A percentile compares a stretch with the other conserved stretches of the same genome.
phyloP scores from a whole-genome alignment of 2,888 invertebrate genomes.

The Drosophila nr. perissopoda region DNA sequence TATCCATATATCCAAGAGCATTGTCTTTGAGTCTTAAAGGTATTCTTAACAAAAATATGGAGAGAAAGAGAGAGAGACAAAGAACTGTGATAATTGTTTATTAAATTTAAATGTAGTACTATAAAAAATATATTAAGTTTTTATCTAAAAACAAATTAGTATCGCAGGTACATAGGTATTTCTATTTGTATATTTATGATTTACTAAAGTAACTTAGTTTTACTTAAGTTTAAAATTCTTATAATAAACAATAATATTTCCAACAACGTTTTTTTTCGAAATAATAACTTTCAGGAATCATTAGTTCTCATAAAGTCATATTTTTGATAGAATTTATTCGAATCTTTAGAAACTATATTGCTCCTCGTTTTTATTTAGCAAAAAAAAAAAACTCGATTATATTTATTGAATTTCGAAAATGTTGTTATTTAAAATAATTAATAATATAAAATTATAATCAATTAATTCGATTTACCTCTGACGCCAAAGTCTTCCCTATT shows the following conservation, averaged over 20 bases:
- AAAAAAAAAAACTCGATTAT: no score
- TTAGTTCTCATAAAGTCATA: background rate
- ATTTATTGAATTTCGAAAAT: background rate
- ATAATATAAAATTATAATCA: no score
- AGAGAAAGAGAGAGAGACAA: background rate
- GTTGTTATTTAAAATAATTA: no score
- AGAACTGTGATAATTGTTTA: background rate
- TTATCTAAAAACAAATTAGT: background rate
- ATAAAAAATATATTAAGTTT: background rate
- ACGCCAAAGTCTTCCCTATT: background rate
- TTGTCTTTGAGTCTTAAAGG: background rate
- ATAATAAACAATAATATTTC: background rate
- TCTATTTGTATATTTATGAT: background rate
- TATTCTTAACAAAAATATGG: background rate
- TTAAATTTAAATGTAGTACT: background rate
- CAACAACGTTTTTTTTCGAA: background rate
- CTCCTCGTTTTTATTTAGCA: background rate
- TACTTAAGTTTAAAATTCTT: background rate
- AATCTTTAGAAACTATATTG: background rate
- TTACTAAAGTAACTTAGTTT: background rate
- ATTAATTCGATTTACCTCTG: no score
- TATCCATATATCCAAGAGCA: background rate
- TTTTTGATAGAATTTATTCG: background rate
- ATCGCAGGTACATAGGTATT: background rate
- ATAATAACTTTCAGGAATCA: background rate